Base-by-base conservation (phyloP, 2,888 invertebrate species). In the Spodoptera exigua region DNA sequence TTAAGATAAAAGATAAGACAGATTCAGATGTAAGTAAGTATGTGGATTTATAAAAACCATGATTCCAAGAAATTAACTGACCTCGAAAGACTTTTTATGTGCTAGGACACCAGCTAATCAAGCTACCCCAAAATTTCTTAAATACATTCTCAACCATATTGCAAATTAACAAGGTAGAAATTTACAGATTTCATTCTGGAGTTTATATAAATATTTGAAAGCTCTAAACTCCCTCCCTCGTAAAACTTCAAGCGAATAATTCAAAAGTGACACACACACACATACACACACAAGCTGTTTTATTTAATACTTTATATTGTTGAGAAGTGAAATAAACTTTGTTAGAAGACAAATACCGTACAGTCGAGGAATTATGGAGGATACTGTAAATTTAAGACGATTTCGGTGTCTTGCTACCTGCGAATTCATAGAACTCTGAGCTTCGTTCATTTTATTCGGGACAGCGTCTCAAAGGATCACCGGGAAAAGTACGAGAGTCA, bases 1-100 rank as follows among this genome's bases (percentile, higher is more conserved):
- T 66, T 62, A 62, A 73, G 70, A 73, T 73, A 27, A 40, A 47
- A 62, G 72, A 73, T 72, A 73, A 57, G n/a, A 37, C 2, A 41
- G 51, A 56, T 61, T 58, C 37, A 44, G 39, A 57, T 43, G 9
- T 27, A 21, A 21, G 9, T 27, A 21, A 21, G 44, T 40, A 40
- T n/a, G 18, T 36, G 52, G 37, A 57, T 57, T 57, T 59, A 43
- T 56, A 49, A 69, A 73, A 62, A 72, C 39, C 57, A 62, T 44
- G 35, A 45, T 52, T 44, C 59, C 40, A 61, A 51, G 70, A 65
- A 65, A 40, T 45, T 1, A 53, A 49, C 58, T 67, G 43, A 59
- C 67, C 46, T 53, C 40, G 32, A 61, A 61, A 43, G 45, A 27
- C 9, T 27, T 21, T 5, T 21, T 27, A 9, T 27, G 9, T 9